Conservation (phyloP, 1,140 invertebrate genomes). For the Proales similis region DNA sequence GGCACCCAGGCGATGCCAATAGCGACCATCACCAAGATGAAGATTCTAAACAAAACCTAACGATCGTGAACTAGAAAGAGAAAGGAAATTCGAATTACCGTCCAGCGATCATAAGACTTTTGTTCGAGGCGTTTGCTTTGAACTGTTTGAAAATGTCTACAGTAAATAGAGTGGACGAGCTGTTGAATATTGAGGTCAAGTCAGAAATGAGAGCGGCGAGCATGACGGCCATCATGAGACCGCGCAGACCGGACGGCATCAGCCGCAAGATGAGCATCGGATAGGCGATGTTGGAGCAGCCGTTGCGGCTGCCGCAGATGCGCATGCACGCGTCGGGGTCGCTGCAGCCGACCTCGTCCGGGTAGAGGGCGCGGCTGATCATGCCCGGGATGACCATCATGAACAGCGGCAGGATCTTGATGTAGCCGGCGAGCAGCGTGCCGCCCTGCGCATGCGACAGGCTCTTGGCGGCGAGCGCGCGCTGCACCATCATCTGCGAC, state of each 20-base stretch:
- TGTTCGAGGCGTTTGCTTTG: constrained; percentile 45
- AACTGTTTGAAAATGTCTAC: constrained; percentile 52
- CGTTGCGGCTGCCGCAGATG: constrained; percentile 51
- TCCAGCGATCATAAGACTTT: constrained; percentile 55
- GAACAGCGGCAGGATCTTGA: constrained; percentile 57
- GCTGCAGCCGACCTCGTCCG: constrained; percentile 54
- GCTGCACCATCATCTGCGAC: constrained; percentile 58
- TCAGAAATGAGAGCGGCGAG: constrained; percentile 57
- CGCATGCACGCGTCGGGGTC: constrained; percentile 51
- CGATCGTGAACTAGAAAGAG: no score
- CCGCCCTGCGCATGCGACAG: constrained; percentile 58
- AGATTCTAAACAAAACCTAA: constrained; percentile 44
- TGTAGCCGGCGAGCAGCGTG: constrained; percentile 55
- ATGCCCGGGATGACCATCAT: constrained; percentile 58
- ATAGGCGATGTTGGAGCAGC: constrained; percentile 57
- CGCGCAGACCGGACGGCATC: constrained; percentile 53
- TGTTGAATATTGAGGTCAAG: constrained; percentile 58
- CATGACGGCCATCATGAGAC: constrained; percentile 58
- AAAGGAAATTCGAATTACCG: constrained; percentile 49
- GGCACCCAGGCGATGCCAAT: constrained; percentile 56
- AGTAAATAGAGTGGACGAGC: constrained; percentile 57
- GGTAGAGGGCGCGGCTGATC: constrained; percentile 47
- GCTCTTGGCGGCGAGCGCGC: constrained; percentile 56
- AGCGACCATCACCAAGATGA: constrained; percentile 53
- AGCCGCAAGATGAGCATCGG: constrained; percentile 54